Base-by-base conservation (phyloP, 2,888 invertebrate genomes). In the Perizoma flavofasciatum region DNA sequence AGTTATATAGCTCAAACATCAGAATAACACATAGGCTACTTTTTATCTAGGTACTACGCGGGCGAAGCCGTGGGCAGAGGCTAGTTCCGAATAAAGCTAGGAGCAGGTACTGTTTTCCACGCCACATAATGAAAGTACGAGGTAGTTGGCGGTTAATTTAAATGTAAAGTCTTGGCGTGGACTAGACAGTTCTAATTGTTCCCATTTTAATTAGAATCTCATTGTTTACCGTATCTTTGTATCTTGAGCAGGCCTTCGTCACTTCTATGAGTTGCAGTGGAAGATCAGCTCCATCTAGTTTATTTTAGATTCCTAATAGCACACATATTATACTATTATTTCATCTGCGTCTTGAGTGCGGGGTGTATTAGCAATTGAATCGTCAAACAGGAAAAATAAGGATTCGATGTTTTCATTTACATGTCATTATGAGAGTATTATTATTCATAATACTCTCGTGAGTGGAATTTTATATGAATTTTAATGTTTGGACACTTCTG, bases 161-260 rank as follows among this genome's bases (percentile, higher is more conserved):
- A 60, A 68, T 66, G 68, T 63, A 59, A 61, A 65, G 63, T 63
- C 58, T 63, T 58, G 9, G 51, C 43, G 56, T 61, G 57, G 57
- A 46, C 61, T 61, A 67, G 65, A 61, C 63, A 46, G 61, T 40
- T 11, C 49, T 54, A 46, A 39, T 56, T 44, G 41, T 50, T 61
- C 60, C 44, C 56, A 55, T 69, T 64, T 67, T 69, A 69, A 70
- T 70, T 70, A 69, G 65, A 69, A 66, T 64, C 63, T 59, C 67
- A 69, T 70, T 70, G 68, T 70, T 61, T 62, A 49, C 51, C 54
- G 49, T 63, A 61, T 69, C 68, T 61, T 53, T 66, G 64, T 66
- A 57, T 64, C 67, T 51, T 40, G 48, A 59, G 61, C 41, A 41
- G 59, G 60, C 37, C 46, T 58, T 49, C 44, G 59, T 48, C 61